These are phyloP conservation scores for Bemisia tabaci DNA, from an alignment of 1,140 invertebrate species.

Conservation along the genomic window DNA sequence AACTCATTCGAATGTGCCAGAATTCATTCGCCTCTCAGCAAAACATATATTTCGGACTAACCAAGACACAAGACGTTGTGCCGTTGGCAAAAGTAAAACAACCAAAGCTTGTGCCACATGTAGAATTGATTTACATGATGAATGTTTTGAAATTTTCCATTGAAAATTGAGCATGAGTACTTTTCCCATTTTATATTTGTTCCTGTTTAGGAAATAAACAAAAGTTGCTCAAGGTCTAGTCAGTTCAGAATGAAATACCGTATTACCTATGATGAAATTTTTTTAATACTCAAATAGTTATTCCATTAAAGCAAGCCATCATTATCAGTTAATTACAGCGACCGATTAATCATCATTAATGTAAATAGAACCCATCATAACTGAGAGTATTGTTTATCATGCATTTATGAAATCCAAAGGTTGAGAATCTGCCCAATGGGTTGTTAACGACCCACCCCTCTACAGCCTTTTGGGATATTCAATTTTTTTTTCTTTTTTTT, in stretches of 20 bases:
- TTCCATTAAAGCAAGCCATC: background rate
- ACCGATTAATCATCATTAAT: too few relatives aligned
- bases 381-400: too few relatives aligned
- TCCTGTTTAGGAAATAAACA: too few relatives aligned
- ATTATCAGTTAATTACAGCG: background rate
- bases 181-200: background rate
- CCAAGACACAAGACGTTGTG: background rate
- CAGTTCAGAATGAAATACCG: too few relatives aligned
- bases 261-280: too few relatives aligned
- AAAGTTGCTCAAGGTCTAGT: too few relatives aligned
- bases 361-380: too few relatives aligned
- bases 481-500: background rate
- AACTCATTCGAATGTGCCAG: background rate
- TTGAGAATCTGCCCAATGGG: background rate
- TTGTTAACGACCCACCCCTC: background rate
- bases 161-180: background rate
- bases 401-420: too few relatives aligned
- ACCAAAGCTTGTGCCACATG: background rate
- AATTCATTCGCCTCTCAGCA: background rate
- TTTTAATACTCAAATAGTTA: background rate
- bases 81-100: background rate
- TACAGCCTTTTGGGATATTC: background rate
- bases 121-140: background rate
- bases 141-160: background rate
- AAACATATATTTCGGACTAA: background rate